Conservation (phyloP, 2,888 invertebrate genomes). For the Lepidonotus clava region DNA sequence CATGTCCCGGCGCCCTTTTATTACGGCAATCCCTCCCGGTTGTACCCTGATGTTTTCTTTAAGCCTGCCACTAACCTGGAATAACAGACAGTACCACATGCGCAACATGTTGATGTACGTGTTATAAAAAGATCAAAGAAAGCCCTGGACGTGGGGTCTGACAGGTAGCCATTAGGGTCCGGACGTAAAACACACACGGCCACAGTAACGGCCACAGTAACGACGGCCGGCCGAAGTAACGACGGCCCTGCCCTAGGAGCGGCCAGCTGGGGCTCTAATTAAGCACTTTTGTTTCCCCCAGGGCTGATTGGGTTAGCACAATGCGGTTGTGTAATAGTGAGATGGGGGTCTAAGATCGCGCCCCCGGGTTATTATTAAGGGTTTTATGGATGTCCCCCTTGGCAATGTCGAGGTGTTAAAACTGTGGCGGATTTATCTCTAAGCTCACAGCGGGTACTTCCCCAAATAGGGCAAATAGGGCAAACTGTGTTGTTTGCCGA, state of each 20-base stretch:
- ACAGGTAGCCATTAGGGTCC: not conserved
- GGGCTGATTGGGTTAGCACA: not conserved
- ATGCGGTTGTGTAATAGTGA: too few species aligned
- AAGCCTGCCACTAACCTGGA: too few species aligned
- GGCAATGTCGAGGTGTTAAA: too few species aligned
- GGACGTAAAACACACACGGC: not conserved
- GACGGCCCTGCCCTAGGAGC: not conserved
- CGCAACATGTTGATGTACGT: slow-evolving; percentile 24
- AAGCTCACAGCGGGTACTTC: too few species aligned
- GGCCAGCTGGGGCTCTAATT: not conserved
- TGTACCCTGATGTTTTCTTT: not conserved
- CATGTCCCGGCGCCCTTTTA: not conserved
- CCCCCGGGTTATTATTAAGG: too few species aligned
- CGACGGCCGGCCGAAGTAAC: too few species aligned
- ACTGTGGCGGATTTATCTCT: too few species aligned
- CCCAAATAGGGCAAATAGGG: too few species aligned
- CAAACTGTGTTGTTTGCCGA: too few species aligned
- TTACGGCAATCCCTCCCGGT: not conserved
- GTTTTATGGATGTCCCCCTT: too few species aligned
- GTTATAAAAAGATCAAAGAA: not conserved
- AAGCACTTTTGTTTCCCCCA: not conserved
- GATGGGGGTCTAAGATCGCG: too few species aligned
- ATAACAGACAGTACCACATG: not conserved
- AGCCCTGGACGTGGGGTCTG: not conserved
- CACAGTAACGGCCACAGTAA: too few species aligned